These are phyloP conservation scores for Gymnarchus niloticus DNA, from an alignment of 2,113 vertebrate genomes.

Conservation along the genomic window DNA sequence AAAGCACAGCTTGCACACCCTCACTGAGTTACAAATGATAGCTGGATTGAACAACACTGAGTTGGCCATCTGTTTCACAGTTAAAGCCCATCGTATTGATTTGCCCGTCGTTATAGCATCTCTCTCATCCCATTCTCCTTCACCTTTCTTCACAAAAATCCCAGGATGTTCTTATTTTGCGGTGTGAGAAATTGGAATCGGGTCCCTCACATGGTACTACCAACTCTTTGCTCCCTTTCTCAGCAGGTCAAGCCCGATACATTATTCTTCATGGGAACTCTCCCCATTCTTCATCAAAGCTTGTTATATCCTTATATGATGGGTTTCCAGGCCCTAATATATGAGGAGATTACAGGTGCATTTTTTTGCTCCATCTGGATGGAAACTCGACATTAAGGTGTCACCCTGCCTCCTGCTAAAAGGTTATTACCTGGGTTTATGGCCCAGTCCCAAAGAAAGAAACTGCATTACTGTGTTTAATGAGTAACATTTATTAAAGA, in stretches of 20 bases:
- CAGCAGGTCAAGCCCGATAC: conserved; percentile 50
- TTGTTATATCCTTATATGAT: conserved; percentile 55
- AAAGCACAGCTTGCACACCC: background rate
- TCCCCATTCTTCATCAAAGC: conserved; percentile 44
- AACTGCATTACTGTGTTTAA: conserved; percentile 35
- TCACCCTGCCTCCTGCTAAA: conserved; percentile 32
- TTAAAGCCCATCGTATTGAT: conserved; percentile 26
- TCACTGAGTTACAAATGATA: background rate
- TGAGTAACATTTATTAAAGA: conserved; percentile 39
- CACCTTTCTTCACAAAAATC: conserved; percentile 6
- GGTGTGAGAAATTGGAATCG: conserved; percentile 44
- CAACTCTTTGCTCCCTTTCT: conserved; percentile 35
- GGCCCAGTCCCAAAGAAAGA: conserved; percentile 35
- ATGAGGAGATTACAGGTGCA: conserved; percentile 46
- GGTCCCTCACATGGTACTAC: conserved; percentile 29
- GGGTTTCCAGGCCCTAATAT: conserved; percentile 46
- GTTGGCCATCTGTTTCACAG: background rate
- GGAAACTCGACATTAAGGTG: conserved; percentile 41
- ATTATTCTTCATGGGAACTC: conserved; percentile 46
- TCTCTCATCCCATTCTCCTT: conserved; percentile 4
- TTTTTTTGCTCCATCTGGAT: conserved; percentile 39
- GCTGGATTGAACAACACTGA: background rate
- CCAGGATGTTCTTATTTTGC: conserved; percentile 40
- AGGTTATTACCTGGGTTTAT: conserved; percentile 43
- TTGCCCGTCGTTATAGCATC: background rate